Evolutionary conservation across 2,113 vertebrate genomes (phyloP), one percentile per base, ranked within the genome.

Genomic region (Pipra filicauda): DNA sequence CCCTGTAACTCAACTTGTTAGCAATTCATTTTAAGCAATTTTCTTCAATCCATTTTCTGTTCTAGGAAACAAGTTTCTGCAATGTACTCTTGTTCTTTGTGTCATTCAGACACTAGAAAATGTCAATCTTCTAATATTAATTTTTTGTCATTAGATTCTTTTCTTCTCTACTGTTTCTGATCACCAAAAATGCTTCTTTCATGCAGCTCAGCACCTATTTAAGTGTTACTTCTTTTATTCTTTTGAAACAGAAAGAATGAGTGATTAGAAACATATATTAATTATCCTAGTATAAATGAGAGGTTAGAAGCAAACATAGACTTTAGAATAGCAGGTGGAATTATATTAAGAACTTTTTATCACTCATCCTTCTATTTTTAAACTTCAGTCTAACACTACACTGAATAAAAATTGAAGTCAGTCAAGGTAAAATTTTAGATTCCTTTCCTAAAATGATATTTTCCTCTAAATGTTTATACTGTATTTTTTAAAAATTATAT

Each of bases 1-100:
- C 9, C 17, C 57, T 80, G 74, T 61, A 88, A 77, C 33, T 83
- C 33, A 64, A 88, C 18, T 46, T 77, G 33, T 80, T 88, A 82
- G n/a, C 51, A 95, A 93, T 93, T 95, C 24, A 88, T 94, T 81
- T 51, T 41, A 86, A 90, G 46, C 65, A 86, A 88, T 95, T 94
- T 90, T 88, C 75, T 90, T 84, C 67, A 89, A 90, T 59, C 27
- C 59, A 74, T 94, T 95, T 90, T 93, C 85, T 83, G 43, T 80
- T 89, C 72, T 74, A 81, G 55, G 83, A 80, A 90, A 88, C 35
- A 91, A 85, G 79, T 90, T 93, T 88, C 17, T 92, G 69, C 55
- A 91, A 95, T 49, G 35, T 81, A 69, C 17, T 71, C 83, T 95
- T 96, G 82, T 88, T 95, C 93, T 82, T 81, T 49, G 27, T 92